phyloP scores from a whole-genome alignment of 2,888 invertebrate species.

The Globia sparganii region DNA sequence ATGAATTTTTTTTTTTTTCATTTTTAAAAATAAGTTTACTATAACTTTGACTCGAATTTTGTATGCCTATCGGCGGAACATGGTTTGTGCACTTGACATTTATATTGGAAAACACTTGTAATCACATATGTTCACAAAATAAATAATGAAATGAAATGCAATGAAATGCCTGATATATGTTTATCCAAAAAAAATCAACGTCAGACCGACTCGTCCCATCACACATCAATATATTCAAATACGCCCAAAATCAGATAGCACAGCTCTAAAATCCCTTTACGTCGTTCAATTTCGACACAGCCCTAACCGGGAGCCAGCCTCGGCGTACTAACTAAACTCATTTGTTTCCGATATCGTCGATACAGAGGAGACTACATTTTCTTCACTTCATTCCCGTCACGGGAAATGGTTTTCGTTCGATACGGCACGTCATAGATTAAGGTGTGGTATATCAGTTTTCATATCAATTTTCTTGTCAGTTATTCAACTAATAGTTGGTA shows the following conservation, averaged over 20 bases:
- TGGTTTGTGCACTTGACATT: too few species aligned
- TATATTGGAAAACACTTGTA: too few species aligned
- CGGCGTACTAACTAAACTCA: slow-evolving; percentile 74
- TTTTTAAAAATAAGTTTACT: too few species aligned
- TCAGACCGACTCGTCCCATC: slow-evolving; percentile 18
- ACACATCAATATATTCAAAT: slow-evolving; percentile 53
- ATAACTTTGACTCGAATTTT: too few species aligned
- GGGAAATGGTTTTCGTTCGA: slow-evolving; percentile 71
- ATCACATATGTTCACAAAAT: too few species aligned
- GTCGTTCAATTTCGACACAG: slow-evolving; percentile 59
- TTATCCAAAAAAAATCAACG: slow-evolving; percentile 11
- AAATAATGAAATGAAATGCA: too few species aligned
- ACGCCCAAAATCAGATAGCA: slow-evolving; percentile 53
- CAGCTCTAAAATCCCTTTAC: slow-evolving; percentile 58
- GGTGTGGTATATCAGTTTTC: not conserved
- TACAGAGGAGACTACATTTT: slow-evolving; percentile 74
- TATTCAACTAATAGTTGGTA: too few species aligned
- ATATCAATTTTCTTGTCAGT: not conserved
- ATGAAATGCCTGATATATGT: not conserved
- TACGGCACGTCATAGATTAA: slow-evolving; percentile 62
- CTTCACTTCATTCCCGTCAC: slow-evolving; percentile 74
- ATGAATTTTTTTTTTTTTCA: too few species aligned
- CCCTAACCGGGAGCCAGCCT: slow-evolving; percentile 52
- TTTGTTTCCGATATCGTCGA: slow-evolving; percentile 76
- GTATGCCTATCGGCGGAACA: too few species aligned